A percentile compares a stretch with the other conserved stretches of the same genome.
Evolutionary conservation across 2,797 vertebrate genomes (phyloP).

Genomic region (Melanotaenia nigrans): DNA sequence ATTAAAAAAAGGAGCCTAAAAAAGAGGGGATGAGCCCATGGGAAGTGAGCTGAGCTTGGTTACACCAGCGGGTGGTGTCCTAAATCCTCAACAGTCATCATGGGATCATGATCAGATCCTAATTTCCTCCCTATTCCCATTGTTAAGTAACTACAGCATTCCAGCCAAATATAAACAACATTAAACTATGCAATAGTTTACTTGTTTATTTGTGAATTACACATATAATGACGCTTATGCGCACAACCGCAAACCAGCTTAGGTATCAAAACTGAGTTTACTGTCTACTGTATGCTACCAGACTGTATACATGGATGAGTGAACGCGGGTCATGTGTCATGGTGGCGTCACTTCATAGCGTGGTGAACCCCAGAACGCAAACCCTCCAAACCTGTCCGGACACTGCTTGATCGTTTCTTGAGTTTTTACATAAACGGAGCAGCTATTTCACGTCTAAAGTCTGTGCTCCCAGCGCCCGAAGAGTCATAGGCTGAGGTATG

Average conservation of each 20-base stretch:
- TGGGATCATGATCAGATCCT: conserved; percentile 38
- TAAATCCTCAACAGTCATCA: conserved; percentile 33
- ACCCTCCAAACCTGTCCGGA: neutral
- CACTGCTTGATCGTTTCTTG: neutral
- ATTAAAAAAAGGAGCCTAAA: conserved; percentile 60
- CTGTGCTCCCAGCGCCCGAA: neutral
- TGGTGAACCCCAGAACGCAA: neutral
- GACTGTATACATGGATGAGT: conserved; percentile 3
- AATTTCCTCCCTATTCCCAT: conserved; percentile 8
- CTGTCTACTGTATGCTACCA: neutral
- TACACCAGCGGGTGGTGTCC: conserved; percentile 39
- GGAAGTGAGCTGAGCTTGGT: conserved; percentile 14
- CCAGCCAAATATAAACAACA: neutral
- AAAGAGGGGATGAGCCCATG: conserved; percentile 45
- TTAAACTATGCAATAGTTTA: neutral
- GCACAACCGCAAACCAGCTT: neutral
- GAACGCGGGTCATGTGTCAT: conserved; percentile 48
- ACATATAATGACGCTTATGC: neutral
- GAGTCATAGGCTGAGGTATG: neutral
- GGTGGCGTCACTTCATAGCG: conserved; percentile 32
- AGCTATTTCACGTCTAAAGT: neutral
- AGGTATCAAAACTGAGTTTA: conserved; percentile 10
- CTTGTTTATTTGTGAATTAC: neutral
- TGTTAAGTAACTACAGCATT: conserved; percentile 3
- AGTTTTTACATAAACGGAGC: neutral